Conservation (phyloP, 1,140 invertebrate species). For the Leptonema lineaticorne region DNA sequence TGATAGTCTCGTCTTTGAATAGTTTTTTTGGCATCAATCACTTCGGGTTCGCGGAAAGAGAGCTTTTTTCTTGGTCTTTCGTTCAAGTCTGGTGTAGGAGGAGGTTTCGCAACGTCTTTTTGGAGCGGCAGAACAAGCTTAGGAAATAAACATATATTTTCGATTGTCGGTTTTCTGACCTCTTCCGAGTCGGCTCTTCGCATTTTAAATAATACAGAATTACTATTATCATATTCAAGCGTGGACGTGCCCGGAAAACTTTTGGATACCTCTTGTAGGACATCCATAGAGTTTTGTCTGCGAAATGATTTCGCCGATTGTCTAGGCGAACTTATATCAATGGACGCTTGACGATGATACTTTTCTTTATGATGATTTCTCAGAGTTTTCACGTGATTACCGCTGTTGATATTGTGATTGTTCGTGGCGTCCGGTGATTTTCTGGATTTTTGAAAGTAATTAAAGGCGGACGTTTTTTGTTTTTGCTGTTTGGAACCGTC, state of each 20-base stretch:
- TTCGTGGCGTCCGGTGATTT: not conserved
- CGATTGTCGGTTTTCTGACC: slow-evolving; percentile 42
- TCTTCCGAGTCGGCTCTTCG: slow-evolving; percentile 19
- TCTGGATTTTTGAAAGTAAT: slow-evolving; percentile 17
- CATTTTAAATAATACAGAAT: not conserved
- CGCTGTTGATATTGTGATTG: not conserved
- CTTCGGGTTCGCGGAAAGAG: slow-evolving; percentile 81
- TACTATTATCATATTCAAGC: not conserved
- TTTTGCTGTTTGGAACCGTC: slow-evolving; percentile 8
- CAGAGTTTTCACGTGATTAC: not conserved
- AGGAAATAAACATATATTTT: slow-evolving; percentile 51
- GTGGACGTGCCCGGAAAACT: slow-evolving; percentile 27
- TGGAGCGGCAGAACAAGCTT: slow-evolving; percentile 48
- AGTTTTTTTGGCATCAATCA: slow-evolving; percentile 49
- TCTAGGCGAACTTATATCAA: slow-evolving; percentile 17
- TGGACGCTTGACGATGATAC: slow-evolving; percentile 29
- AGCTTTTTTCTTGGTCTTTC: slow-evolving; percentile 79
- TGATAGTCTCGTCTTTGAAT: not conserved
- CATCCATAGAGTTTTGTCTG: slow-evolving; percentile 19
- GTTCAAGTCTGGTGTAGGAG: slow-evolving; percentile 46
- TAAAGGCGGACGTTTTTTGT: slow-evolving; percentile 6
- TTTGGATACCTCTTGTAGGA: slow-evolving; percentile 7
- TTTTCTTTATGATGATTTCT: slow-evolving; percentile 1
- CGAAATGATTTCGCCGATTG: slow-evolving; percentile 20
- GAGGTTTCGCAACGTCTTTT: slow-evolving; percentile 45